Conservation (phyloP, 1,140 invertebrate species). For the Leptinotarsa texana region DNA sequence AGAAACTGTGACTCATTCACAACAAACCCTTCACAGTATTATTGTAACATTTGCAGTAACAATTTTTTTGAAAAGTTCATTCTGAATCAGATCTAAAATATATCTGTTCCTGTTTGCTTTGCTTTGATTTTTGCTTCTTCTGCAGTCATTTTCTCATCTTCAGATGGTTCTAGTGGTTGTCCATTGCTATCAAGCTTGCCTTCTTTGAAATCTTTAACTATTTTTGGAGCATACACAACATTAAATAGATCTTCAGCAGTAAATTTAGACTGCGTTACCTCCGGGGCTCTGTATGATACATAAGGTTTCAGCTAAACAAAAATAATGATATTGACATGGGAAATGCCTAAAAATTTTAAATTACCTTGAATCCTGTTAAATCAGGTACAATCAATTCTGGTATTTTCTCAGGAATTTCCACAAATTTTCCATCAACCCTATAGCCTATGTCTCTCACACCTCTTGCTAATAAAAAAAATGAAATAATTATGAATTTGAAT, state of each 20-base stretch:
- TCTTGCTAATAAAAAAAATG: conserved; percentile 58
- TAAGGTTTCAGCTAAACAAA: conserved; percentile 82
- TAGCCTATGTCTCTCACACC: conserved; percentile 69
- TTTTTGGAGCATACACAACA: conserved; percentile 79
- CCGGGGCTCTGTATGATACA: conserved; percentile 80
- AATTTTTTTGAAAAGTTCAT: no score
- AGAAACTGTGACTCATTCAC: no score
- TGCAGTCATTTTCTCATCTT: conserved; percentile 70
- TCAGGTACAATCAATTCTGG: conserved; percentile 92
- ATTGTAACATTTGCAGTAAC: no score
- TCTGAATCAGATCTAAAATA: conserved; percentile 61
- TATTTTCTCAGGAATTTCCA: conserved; percentile 83
- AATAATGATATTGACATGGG: neutral
- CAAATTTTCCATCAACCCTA: conserved; percentile 61
- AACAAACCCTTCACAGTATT: no score
- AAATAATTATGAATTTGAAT: conserved; percentile 20
- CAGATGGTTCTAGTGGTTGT: conserved; percentile 69
- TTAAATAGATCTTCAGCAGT: conserved; percentile 85
- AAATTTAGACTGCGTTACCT: conserved; percentile 78
- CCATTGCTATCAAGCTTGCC: conserved; percentile 73
- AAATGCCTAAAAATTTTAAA: conserved; percentile 10
- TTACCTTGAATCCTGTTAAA: conserved; percentile 71
- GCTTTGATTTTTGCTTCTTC: conserved; percentile 72
- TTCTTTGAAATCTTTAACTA: conserved; percentile 75
- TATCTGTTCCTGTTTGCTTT: conserved; percentile 75